phyloP scores from a whole-genome alignment of 1,140 invertebrate species.

The Conopomorpha cramerella region DNA sequence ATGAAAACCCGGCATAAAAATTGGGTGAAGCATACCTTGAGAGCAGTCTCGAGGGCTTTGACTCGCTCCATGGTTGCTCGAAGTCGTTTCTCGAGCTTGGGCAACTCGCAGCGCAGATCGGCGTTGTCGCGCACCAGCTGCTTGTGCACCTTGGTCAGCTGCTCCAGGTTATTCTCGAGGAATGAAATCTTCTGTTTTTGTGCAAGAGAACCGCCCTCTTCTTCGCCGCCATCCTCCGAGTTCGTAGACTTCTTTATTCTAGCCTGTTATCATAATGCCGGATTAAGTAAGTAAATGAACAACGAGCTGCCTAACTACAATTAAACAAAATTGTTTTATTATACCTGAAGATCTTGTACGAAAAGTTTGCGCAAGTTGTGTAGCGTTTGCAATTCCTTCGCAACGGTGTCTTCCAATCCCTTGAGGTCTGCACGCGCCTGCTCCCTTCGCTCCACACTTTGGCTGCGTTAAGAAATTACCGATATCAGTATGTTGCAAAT shows the following conservation, averaged over 20 bases:
- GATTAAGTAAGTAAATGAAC: no score
- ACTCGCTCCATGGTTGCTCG: slow-evolving; percentile 97
- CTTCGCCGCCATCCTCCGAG: slow-evolving; percentile 92
- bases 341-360: slow-evolving; percentile 93
- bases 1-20: no score
- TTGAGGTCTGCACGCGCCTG: slow-evolving; percentile 98
- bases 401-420: slow-evolving; percentile 93
- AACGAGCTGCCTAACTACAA: background rate
- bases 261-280: no score
- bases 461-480: no score
- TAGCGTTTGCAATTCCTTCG: slow-evolving; percentile 96
- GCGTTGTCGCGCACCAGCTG: slow-evolving; percentile 97
- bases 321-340: background rate
- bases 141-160: slow-evolving; percentile 95
- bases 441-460: slow-evolving; percentile 89
- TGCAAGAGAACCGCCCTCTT: slow-evolving; percentile 91
- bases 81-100: slow-evolving; percentile 96
- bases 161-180: slow-evolving; percentile 98
- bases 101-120: slow-evolving; percentile 96
- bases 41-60: slow-evolving; percentile 93
- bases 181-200: slow-evolving; percentile 99
- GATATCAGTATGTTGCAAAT: no score
- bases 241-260: slow-evolving; percentile 82
- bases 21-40: slow-evolving; percentile 65
- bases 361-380: slow-evolving; percentile 98